Evolutionary conservation across 2,888 invertebrate species (phyloP).

Genomic region (Listrodromus nycthemerus): DNA sequence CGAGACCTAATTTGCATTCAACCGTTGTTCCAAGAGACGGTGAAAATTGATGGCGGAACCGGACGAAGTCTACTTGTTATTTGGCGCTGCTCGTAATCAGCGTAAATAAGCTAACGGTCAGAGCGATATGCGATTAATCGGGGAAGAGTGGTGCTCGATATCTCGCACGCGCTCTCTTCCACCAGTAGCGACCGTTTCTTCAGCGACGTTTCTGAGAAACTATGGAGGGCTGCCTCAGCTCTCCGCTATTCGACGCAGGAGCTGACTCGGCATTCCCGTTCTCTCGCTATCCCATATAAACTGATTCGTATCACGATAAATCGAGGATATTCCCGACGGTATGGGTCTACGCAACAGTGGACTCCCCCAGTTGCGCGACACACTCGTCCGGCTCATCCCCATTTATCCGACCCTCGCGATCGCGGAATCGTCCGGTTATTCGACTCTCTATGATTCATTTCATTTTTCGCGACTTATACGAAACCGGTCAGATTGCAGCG

Average conservation of each 20-base stretch:
- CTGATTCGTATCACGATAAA: slow-evolving; percentile 40
- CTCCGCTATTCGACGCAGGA: slow-evolving; percentile 9
- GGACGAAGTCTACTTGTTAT: neutral
- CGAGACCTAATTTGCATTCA: neutral
- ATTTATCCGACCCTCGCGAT: slow-evolving; percentile 30
- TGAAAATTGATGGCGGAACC: neutral
- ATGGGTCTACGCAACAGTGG: slow-evolving; percentile 5
- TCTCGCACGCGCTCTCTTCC: neutral
- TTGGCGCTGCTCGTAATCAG: neutral
- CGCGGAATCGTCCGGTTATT: slow-evolving; percentile 15
- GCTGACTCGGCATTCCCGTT: slow-evolving; percentile 62
- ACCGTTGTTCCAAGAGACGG: neutral
- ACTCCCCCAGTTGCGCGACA: neutral
- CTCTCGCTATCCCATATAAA: slow-evolving; percentile 41
- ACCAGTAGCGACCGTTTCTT: slow-evolving; percentile 22
- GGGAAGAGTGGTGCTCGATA: neutral
- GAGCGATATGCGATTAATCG: slow-evolving; percentile 38
- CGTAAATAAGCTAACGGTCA: slow-evolving; percentile 7
- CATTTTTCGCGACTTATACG: neutral
- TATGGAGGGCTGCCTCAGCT: slow-evolving; percentile 15
- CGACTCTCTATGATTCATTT: slow-evolving; percentile 1
- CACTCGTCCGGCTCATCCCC: slow-evolving; percentile 21
- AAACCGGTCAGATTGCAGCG: slow-evolving; percentile 10
- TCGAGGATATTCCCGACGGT: slow-evolving; percentile 31
- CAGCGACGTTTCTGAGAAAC: slow-evolving; percentile 28